Conservation (phyloP, 2,113 vertebrate genomes). For the Anguilla rostrata region DNA sequence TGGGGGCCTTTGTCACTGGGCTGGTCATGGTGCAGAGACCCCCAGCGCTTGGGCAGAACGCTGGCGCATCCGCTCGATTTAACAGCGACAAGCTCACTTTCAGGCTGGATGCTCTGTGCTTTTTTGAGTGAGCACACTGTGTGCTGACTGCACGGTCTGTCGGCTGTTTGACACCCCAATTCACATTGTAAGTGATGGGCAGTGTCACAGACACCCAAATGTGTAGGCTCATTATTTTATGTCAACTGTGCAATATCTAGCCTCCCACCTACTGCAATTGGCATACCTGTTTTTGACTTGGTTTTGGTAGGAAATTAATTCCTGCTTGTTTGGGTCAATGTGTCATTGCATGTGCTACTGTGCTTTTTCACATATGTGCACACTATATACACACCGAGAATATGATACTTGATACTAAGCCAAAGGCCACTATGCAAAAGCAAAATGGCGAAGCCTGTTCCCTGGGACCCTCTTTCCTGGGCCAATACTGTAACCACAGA, state of each 20-base stretch:
- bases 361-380: background rate
- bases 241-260: background rate
- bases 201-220: background rate
- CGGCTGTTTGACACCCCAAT: background rate
- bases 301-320: background rate
- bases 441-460: background rate
- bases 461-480: background rate
- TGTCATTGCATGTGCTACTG: background rate
- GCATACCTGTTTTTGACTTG: background rate
- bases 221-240: background rate
- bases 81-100: conserved; percentile 12
- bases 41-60: background rate
- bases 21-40: background rate
- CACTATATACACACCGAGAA: background rate
- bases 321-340: background rate
- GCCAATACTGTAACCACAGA: conserved; percentile 2
- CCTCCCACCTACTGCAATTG: background rate
- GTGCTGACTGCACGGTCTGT: conserved; percentile 9
- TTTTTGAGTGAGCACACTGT: background rate
- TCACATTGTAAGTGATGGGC: background rate
- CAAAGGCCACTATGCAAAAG: background rate
- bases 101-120: background rate
- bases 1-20: background rate
- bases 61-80: conserved; percentile 25
- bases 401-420: background rate